Conservation (phyloP, 2,113 vertebrate genomes). For the Collichthys lucidus region DNA sequence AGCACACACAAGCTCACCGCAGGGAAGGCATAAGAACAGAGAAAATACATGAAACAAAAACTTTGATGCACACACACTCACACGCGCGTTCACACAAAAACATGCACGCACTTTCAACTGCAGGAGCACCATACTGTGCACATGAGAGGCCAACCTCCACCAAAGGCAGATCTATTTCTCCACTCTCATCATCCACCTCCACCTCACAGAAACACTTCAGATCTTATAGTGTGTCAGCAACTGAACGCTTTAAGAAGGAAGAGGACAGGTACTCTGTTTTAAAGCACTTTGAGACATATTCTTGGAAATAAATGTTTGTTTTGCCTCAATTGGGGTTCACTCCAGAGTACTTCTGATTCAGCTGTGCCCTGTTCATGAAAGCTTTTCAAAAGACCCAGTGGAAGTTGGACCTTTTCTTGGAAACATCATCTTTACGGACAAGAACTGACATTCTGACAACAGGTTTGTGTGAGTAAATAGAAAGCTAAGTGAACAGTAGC, state of each 20-base stretch:
- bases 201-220: constrained; percentile 34
- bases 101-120: constrained; percentile 61
- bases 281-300: constrained; percentile 18
- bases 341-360: background rate
- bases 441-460: constrained; percentile 13
- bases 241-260: constrained; percentile 36
- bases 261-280: background rate
- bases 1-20: constrained; percentile 67
- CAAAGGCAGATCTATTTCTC: constrained; percentile 61
- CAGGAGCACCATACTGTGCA: constrained; percentile 59
- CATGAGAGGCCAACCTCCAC: constrained; percentile 57
- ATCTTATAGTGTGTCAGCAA: constrained; percentile 48
- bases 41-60: constrained; percentile 68
- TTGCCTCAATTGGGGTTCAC: background rate
- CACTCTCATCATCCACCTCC: constrained; percentile 40
- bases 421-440: constrained; percentile 26
- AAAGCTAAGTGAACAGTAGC: constrained; percentile 3
- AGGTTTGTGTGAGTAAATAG: constrained; percentile 22
- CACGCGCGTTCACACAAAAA: constrained; percentile 59
- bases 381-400: constrained; percentile 1
- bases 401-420: constrained; percentile 5
- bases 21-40: constrained; percentile 53
- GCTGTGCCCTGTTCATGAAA: background rate
- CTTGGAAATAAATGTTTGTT: constrained; percentile 13
- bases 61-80: constrained; percentile 55